These are phyloP conservation scores for Gopherus flavomarginatus DNA, from an alignment of 2,113 vertebrate species.

Conservation along the genomic window DNA sequence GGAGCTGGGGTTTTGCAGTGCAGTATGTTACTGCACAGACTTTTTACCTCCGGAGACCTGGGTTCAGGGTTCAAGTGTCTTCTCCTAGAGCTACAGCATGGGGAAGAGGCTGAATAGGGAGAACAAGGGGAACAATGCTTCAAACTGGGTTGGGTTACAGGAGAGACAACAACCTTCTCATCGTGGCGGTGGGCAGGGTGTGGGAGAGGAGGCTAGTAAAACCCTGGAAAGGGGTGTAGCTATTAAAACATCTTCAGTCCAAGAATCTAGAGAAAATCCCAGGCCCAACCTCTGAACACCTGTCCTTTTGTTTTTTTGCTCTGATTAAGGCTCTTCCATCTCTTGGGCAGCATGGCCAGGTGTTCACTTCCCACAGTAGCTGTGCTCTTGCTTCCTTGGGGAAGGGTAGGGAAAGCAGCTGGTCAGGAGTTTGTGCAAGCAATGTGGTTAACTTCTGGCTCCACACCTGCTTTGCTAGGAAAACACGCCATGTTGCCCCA, in stretches of 20 bases:
- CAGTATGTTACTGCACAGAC: not conserved
- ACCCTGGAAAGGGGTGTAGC: not conserved
- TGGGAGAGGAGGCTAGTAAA: not conserved
- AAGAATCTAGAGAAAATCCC: not conserved
- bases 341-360: not conserved
- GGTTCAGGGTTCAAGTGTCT: not conserved
- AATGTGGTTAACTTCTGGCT: not conserved
- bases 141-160: not conserved
- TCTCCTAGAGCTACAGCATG: not conserved
- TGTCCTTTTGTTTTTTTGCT: not conserved
- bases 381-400: not conserved
- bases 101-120: not conserved
- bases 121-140: not conserved
- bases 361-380: not conserved
- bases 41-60: not conserved
- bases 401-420: not conserved
- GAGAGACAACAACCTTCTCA: not conserved
- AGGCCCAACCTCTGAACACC: not conserved
- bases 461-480: not conserved
- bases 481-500: not conserved
- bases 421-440: not conserved
- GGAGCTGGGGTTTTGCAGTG: not conserved
- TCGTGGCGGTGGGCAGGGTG: rapidly evolving
- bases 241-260: not conserved
- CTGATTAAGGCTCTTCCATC: not conserved